Conservation (phyloP, 2,797 vertebrate genomes). For the Gadopsis bispinosus region DNA sequence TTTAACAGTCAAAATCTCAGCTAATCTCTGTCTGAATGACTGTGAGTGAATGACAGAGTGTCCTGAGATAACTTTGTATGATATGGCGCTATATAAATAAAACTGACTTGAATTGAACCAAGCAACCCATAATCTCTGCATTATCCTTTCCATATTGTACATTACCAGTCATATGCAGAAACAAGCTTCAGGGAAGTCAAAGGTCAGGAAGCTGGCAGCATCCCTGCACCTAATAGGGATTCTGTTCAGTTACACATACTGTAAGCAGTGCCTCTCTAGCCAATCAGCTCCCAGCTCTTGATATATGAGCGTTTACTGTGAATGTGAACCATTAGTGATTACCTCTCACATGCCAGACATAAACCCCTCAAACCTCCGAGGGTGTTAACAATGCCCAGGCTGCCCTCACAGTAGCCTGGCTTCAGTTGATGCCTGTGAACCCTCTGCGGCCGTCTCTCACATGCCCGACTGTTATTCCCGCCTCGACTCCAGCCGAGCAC, state of each 20-base stretch:
- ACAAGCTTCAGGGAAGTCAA: background rate
- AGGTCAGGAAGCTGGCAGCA: background rate
- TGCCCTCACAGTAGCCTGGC: background rate
- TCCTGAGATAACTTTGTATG: too few relatives aligned
- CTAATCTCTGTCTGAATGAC: too few relatives aligned
- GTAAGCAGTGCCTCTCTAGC: background rate
- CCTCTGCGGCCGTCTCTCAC: constrained; percentile 46
- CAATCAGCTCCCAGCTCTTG: background rate
- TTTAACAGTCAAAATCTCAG: background rate
- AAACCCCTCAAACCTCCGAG: background rate
- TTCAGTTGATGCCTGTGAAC: constrained; percentile 56
- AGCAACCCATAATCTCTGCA: too few relatives aligned
- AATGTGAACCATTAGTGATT: background rate
- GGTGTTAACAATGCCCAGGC: constrained; percentile 28
- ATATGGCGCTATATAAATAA: too few relatives aligned
- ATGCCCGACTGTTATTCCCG: constrained; percentile 35
- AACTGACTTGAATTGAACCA: too few relatives aligned
- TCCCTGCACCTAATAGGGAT: background rate
- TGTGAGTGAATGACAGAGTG: too few relatives aligned
- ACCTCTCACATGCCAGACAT: constrained; percentile 10
- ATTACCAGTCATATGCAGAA: background rate
- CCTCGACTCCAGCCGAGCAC: constrained; percentile 22
- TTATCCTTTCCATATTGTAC: background rate
- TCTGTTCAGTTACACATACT: background rate
- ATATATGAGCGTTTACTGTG: constrained; percentile 5